Evolutionary conservation across 2,113 vertebrate genomes (phyloP).

Genomic region (Amazona guildingii): DNA sequence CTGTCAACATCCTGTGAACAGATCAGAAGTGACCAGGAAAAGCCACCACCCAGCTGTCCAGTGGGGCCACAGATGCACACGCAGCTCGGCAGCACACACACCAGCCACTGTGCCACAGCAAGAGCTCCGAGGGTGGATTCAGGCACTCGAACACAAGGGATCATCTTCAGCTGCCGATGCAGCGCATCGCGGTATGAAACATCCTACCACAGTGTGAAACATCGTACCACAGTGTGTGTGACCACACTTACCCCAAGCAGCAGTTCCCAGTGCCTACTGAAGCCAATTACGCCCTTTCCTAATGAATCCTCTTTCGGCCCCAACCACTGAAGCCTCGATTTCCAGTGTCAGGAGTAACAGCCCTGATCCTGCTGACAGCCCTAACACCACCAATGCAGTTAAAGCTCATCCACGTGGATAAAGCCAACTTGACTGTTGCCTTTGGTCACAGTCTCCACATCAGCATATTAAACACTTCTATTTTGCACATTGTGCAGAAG

Average conservation of each 20-base stretch:
- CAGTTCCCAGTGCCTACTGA: rapidly evolving
- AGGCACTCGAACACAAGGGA: neutral
- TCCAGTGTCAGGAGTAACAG: neutral
- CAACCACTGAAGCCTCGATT: rapidly evolving
- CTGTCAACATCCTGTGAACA: neutral
- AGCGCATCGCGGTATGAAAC: rapidly evolving
- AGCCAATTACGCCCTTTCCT: neutral
- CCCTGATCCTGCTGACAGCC: neutral
- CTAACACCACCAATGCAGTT: rapidly evolving
- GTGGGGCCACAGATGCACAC: neutral
- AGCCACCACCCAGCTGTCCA: neutral
- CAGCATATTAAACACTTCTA: neutral
- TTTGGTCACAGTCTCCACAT: neutral
- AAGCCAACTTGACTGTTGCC: neutral
- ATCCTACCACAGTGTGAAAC: rapidly evolving
- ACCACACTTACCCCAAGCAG: neutral
- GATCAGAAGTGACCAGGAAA: neutral
- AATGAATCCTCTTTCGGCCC: neutral
- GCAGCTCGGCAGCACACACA: neutral
- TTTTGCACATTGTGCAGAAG: neutral
- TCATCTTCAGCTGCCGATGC: neutral
- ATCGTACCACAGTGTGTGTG: rapidly evolving
- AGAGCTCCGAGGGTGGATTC: rapidly evolving
- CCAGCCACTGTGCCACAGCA: rapidly evolving
- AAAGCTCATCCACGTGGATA: neutral